Evolutionary conservation across 2,888 invertebrate species (phyloP).

Genomic region (Onchidella celtica): DNA sequence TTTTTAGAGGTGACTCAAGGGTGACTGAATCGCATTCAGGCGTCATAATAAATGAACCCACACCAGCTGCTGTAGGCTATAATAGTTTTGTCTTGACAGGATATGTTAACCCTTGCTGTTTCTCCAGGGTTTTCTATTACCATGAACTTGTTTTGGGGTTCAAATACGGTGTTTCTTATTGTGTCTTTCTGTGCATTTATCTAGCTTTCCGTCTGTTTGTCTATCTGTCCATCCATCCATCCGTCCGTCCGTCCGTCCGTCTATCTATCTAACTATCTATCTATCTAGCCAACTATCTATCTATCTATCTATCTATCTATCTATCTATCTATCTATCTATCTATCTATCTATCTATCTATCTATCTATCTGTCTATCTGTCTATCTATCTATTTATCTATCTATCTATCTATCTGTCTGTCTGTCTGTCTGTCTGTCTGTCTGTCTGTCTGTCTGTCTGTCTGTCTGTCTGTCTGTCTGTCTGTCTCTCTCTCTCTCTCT

Average conservation of each 20-base stretch:
- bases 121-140: too few species aligned
- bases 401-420: neutral
- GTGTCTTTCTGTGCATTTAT: neutral
- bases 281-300: neutral
- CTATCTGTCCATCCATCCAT: neutral
- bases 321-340: constrained; percentile 9
- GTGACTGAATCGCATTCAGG: too few species aligned
- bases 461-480: neutral
- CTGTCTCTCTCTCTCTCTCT: neutral
- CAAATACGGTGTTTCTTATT: too few species aligned
- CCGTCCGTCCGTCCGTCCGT: neutral
- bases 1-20: too few species aligned
- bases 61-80: too few species aligned
- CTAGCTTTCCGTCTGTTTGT: neutral
- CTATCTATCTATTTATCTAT: neutral
- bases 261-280: neutral
- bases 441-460: neutral
- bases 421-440: neutral
- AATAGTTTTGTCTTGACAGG: too few species aligned
- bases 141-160: too few species aligned
- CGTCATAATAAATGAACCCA: too few species aligned
- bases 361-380: constrained; percentile 5
- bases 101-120: too few species aligned
- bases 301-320: constrained; percentile 18
- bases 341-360: constrained; percentile 7